Evolutionary conservation across 2,888 invertebrate genomes (phyloP).

Genomic region (Myopa tessellatipennis): DNA sequence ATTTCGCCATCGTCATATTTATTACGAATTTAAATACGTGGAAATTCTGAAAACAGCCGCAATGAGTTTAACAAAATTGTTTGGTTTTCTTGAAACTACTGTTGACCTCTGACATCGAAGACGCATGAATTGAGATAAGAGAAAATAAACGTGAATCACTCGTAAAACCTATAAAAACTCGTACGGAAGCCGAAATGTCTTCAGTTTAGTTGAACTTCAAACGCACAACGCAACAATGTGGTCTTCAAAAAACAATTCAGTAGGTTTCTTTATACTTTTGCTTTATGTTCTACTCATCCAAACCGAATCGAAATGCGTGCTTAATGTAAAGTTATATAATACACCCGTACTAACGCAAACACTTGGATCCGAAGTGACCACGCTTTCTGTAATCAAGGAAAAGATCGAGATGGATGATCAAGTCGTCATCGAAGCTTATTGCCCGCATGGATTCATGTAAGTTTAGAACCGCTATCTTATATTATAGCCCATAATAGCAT

Average conservation of each 20-base stretch:
- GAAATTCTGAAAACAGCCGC: no score
- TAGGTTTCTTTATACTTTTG: neutral
- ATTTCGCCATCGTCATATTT: no score
- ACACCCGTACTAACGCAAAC: neutral
- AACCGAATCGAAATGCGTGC: neutral
- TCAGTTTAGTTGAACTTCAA: no score
- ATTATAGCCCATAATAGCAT: neutral
- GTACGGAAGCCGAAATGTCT: no score
- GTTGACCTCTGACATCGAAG: no score
- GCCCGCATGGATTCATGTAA: constrained; percentile 5
- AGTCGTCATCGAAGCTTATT: neutral
- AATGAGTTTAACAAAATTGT: no score
- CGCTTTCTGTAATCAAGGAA: neutral
- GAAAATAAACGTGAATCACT: no score
- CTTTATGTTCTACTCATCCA: neutral
- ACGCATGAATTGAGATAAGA: no score
- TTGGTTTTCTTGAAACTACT: no score
- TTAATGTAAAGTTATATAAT: neutral
- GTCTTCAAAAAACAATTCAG: neutral
- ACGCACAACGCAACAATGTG: no score
- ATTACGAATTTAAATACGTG: no score
- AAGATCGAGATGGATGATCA: neutral
- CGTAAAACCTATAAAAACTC: no score
- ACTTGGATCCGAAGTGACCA: neutral
- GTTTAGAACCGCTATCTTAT: neutral